These are phyloP conservation scores for Pelobates cultripes DNA, from an alignment of 2,797 vertebrate species.

Conservation along the genomic window DNA sequence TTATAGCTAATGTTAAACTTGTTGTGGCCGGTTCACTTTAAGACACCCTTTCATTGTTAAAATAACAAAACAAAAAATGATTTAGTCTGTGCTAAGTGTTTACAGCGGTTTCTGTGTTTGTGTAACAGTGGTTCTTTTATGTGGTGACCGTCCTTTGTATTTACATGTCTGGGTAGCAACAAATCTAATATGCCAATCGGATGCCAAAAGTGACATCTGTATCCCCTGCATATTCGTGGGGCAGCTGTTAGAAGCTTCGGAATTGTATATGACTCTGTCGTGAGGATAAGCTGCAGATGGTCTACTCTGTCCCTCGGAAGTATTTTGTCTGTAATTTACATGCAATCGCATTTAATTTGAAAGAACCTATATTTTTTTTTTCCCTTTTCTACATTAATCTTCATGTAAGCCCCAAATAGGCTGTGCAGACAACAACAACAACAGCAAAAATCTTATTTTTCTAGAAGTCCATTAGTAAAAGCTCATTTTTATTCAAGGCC, in stretches of 20 bases:
- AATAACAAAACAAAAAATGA: too few species aligned
- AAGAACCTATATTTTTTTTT: slow-evolving; percentile 1
- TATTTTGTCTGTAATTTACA: slow-evolving; percentile 32
- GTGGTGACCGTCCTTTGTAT: slow-evolving; percentile 15
- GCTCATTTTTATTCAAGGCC: too few species aligned
- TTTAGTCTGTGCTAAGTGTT: too few species aligned
- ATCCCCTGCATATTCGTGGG: slow-evolving; percentile 48
- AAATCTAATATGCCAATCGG: slow-evolving; percentile 35
- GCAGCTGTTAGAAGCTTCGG: slow-evolving; percentile 50
- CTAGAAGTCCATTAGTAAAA: too few species aligned
- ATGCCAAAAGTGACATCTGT: slow-evolving; percentile 51
- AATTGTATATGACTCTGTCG: slow-evolving; percentile 42
- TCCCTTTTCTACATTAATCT: not conserved
- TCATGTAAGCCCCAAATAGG: not conserved
- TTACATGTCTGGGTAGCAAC: slow-evolving; percentile 25
- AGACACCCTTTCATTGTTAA: too few species aligned
- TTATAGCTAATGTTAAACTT: too few species aligned
- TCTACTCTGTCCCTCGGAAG: slow-evolving; percentile 24
- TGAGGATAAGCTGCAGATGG: slow-evolving; percentile 48
- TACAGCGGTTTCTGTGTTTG: not conserved
- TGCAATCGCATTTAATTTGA: slow-evolving; percentile 18
- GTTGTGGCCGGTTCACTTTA: too few species aligned
- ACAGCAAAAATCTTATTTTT: too few species aligned
- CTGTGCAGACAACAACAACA: too few species aligned
- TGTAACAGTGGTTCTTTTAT: not conserved